A percentile compares a stretch with the other conserved stretches of the same genome.
Conservation (phyloP, 2,797 vertebrate genomes). For the Leucoraja ocellata region DNA sequence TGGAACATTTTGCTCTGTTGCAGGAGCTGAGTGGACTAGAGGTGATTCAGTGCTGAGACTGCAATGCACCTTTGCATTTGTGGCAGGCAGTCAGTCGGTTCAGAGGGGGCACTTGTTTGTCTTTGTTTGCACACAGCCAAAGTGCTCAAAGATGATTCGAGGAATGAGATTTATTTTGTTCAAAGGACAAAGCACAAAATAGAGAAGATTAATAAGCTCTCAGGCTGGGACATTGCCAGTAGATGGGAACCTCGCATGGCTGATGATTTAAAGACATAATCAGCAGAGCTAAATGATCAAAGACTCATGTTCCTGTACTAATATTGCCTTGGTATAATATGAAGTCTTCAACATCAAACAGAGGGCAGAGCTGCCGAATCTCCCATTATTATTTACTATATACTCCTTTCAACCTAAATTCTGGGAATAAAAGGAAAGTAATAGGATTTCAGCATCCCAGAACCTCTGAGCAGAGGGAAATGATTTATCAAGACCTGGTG, state of each 20-base stretch:
- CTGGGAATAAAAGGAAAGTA: background rate
- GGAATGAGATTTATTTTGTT: background rate
- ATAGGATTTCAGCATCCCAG: background rate
- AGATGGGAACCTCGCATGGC: background rate
- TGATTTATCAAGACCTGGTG: background rate
- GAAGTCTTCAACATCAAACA: background rate
- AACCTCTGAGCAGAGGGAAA: background rate
- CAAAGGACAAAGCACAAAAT: background rate
- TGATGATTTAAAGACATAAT: background rate
- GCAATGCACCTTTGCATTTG: too few relatives aligned
- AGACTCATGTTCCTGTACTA: too few relatives aligned
- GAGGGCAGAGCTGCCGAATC: background rate
- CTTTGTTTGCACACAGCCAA: background rate
- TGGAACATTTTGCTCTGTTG: too few relatives aligned
- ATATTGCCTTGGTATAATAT: background rate
- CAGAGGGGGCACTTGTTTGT: too few relatives aligned
- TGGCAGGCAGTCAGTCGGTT: too few relatives aligned
- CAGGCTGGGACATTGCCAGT: background rate
- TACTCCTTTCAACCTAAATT: background rate
- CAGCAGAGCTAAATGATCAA: background rate
- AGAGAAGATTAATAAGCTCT: conserved; percentile 3
- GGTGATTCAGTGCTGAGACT: too few relatives aligned
- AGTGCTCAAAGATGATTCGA: background rate
- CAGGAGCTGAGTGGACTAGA: too few relatives aligned
- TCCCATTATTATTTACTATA: too few relatives aligned